phyloP scores from a whole-genome alignment of 2,797 vertebrate species.

The Microctenopoma lineatum region DNA sequence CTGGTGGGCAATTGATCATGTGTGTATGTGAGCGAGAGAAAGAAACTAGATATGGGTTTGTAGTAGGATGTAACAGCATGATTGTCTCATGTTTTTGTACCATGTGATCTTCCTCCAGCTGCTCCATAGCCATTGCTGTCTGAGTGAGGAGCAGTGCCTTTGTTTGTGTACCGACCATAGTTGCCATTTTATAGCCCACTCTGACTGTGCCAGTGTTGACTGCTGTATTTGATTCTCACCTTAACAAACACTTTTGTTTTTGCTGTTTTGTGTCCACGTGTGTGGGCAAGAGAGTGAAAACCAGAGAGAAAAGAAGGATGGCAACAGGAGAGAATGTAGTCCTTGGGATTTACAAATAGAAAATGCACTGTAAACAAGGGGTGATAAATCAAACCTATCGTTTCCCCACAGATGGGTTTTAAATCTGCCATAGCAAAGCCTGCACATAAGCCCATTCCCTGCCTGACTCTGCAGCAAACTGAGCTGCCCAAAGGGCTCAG shows the following conservation, averaged over 20 bases:
- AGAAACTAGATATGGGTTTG: constrained; percentile 52
- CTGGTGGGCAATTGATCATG: constrained; percentile 46
- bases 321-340: constrained; percentile 58
- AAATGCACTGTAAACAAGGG: constrained; percentile 65
- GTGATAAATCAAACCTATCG: constrained; percentile 75
- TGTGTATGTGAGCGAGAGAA: constrained; percentile 14
- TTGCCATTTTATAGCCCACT: constrained; percentile 64
- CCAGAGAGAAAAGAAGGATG: constrained; percentile 24
- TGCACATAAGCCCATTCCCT: constrained; percentile 71
- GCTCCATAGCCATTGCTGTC: constrained; percentile 55
- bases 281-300: constrained; percentile 28
- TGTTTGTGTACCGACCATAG: constrained; percentile 63
- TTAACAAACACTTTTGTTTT: constrained; percentile 50
- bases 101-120: constrained; percentile 70
- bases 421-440: constrained; percentile 71
- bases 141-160: constrained; percentile 56
- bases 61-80: constrained; percentile 51
- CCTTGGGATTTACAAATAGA: constrained; percentile 68
- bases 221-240: constrained; percentile 59
- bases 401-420: constrained; percentile 72
- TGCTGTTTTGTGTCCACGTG: constrained; percentile 19
- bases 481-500: constrained; percentile 75
- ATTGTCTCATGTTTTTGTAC: constrained; percentile 61
- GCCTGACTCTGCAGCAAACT: constrained; percentile 65
- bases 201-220: constrained; percentile 49